Base-by-base conservation (phyloP, 2,797 vertebrate species). In the Chloroceryle inda region DNA sequence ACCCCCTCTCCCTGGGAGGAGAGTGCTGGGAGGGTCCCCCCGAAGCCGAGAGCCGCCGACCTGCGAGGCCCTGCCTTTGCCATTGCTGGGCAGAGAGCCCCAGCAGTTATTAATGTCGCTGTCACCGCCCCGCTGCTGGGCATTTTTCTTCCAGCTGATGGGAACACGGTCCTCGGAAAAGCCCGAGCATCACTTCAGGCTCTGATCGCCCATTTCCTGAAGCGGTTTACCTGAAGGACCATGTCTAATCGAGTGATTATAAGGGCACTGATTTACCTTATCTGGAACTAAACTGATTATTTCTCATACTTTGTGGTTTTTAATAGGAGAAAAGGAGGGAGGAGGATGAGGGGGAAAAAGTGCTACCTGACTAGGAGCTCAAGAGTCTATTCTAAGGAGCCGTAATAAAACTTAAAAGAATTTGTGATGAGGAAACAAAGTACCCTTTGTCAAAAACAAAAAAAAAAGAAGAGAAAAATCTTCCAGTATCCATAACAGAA, bases 281-380 rank as follows among this genome's bases (percentile, higher is more conserved):
- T 97, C 97, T 98, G 97, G 97, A 98, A 98, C 96, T 97, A 97
- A 98, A 95, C 88, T 86, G 94, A 97, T 98, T 97, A 96, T 97
- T 96, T 96, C 97, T 97, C 82, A 92, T 91, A 92, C 86, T 96
- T 59, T 89, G 88, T 77, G 96, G 84, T 45, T 92, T 91, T 98
- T 96, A 95, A 92, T 67, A 92, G 79, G 63, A 93, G 92, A 95
- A 96, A 82, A 85, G 52, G 71, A 79, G 87, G 81, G 94, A 95
- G 93, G 92, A 84, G 80, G 87, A 77, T 17, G 86, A 55, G 75
- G 88, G 85, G 40, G 15, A 9, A 13, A 96, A 96, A 91, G 91
- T 38, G 10, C 76, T 97, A 95, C 94, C 96, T 92, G 86, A 94
- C 82, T 94, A 97, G 93, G 95, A 94, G 92, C 75, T 97, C 92